phyloP scores from a whole-genome alignment of 2,797 vertebrate genomes.

The Periophthalmus magnuspinnatus region DNA sequence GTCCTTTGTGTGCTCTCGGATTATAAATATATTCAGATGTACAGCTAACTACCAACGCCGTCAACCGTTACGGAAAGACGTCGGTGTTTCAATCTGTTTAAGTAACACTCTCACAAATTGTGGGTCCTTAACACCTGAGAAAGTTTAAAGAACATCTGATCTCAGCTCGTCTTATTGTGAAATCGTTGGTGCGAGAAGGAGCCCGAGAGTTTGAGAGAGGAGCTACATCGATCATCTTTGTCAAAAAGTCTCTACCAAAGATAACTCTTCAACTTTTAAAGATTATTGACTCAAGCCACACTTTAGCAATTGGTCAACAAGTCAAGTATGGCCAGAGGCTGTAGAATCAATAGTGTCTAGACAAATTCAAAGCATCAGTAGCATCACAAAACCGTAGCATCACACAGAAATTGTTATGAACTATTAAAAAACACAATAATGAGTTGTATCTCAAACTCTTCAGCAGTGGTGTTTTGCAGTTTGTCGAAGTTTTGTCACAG shows the following conservation, averaged over 20 bases:
- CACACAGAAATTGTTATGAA: background rate
- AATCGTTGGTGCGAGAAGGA: background rate
- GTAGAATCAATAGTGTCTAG: background rate
- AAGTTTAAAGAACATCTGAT: background rate
- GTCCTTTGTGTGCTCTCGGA: background rate
- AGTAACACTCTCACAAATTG: background rate
- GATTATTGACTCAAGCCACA: background rate
- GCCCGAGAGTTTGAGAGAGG: background rate
- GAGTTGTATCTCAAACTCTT: background rate
- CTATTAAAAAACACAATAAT: background rate
- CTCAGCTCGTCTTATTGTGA: background rate
- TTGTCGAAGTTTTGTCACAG: no score
- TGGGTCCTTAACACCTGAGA: background rate
- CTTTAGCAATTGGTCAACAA: background rate
- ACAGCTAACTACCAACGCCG: background rate
- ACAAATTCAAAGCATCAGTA: background rate
- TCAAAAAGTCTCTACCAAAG: constrained; percentile 1
- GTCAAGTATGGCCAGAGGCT: background rate
- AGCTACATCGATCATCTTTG: background rate
- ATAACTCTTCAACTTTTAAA: background rate
- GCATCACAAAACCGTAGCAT: background rate
- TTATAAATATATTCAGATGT: background rate
- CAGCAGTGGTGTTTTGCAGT: background rate
- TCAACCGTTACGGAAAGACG: background rate
- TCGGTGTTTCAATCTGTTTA: background rate